Conservation (phyloP, 2,888 invertebrate genomes). For the Caenorhabditis auriculariae region DNA sequence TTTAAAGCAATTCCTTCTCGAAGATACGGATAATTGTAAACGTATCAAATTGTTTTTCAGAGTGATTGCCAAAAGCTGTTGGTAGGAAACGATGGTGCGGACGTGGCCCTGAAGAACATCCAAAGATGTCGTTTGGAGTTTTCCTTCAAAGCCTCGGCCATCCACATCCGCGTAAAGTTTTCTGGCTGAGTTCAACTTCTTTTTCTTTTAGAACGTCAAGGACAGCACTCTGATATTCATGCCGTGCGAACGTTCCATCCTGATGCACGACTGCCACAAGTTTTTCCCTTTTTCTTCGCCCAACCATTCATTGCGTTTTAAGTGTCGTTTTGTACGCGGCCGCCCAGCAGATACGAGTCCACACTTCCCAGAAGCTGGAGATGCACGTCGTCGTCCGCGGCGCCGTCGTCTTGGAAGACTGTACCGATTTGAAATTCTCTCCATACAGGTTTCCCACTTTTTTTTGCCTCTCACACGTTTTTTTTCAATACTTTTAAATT, state of each 20-base stretch:
- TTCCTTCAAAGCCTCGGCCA: conserved; percentile 37
- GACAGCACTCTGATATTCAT: conserved; percentile 32
- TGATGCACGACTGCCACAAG: conserved; percentile 39
- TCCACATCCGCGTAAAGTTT: conserved; percentile 31
- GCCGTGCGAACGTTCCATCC: conserved; percentile 32
- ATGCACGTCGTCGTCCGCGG: conserved; percentile 35
- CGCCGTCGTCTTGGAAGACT: conserved; percentile 41
- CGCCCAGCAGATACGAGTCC: conserved; percentile 46
- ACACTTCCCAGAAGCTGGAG: conserved; percentile 27
- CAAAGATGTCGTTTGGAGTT: conserved; percentile 26
- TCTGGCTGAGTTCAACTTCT: background rate
- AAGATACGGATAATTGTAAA: no score
- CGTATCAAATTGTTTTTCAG: conserved; percentile 12
- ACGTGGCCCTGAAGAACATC: conserved; percentile 29
- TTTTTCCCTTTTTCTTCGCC: conserved; percentile 5
- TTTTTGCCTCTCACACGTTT: no score
- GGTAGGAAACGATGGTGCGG: conserved; percentile 22
- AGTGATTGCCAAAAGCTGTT: conserved; percentile 7
- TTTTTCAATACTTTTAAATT: background rate
- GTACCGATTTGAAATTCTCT: conserved; percentile 18
- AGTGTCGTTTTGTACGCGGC: conserved; percentile 30
- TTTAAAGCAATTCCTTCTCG: no score
- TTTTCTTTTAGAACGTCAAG: conserved; percentile 20
- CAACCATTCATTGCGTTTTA: background rate
- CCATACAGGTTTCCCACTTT: conserved; percentile 40